A percentile compares a stretch with the other conserved stretches of the same genome.
phyloP scores from a whole-genome alignment of 2,888 invertebrate genomes.

The Busseola fusca region DNA sequence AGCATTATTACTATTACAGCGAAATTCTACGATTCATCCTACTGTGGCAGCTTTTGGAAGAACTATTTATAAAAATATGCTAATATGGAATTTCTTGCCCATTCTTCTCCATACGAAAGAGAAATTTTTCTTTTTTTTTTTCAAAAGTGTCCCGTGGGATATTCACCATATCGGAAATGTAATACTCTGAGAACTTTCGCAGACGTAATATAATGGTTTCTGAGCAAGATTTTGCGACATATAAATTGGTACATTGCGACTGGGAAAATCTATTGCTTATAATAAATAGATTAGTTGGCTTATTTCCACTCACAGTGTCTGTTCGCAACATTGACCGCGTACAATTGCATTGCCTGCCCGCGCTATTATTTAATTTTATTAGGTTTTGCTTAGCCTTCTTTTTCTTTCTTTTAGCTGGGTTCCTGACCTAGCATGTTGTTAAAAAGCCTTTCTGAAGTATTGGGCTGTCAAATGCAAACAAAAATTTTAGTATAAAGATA shows the following conservation, averaged over 20 bases:
- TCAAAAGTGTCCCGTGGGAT: constrained; percentile 37
- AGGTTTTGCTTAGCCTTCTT: not conserved
- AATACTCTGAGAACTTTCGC: constrained; percentile 28
- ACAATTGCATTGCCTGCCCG: not conserved
- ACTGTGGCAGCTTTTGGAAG: too few species aligned
- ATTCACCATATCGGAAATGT: constrained; percentile 35
- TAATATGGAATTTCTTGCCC: too few species aligned
- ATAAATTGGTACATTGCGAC: constrained; percentile 24
- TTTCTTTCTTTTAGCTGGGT: not conserved
- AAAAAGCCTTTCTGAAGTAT: not conserved
- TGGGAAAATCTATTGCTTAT: not conserved
- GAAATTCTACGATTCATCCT: too few species aligned
- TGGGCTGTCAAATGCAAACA: not conserved
- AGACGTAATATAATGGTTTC: constrained; percentile 30
- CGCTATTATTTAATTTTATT: not conserved
- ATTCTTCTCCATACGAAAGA: too few species aligned
- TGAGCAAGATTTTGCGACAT: constrained; percentile 8
- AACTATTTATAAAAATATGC: too few species aligned
- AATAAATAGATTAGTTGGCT: not conserved
- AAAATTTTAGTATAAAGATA: too few species aligned
- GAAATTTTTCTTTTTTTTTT: too few species aligned
- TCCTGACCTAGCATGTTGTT: not conserved
- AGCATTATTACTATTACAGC: too few species aligned
- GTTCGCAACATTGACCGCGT: not conserved
- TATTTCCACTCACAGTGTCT: not conserved